Evolutionary conservation across 1,140 invertebrate species (phyloP), one percentile per base, ranked within the genome.

Genomic region (Drosophila littoralis): DNA sequence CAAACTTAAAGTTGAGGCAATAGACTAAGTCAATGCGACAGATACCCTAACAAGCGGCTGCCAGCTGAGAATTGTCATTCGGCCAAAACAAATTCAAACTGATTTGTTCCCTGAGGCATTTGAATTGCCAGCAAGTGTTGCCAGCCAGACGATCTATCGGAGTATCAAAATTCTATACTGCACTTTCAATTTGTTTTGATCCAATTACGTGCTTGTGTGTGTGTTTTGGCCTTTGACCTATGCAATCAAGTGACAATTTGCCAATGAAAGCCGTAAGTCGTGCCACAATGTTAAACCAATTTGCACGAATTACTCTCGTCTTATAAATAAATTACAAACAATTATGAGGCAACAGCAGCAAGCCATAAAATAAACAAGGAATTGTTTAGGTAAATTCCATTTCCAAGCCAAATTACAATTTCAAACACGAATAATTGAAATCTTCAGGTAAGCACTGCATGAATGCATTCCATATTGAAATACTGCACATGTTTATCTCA

Each of bases 241-340:
- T 45, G 22, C 40, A 42, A 13, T 10, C 7, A 33, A 40, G n/a
- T 1, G 32, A 52, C 12, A 52, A 52, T 52, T 52, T 33, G 3
- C 28, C 50, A 55, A 50, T 33, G 8, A 0, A 17, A 17, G 43
- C 43, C 32, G 17, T 36, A 57, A 57, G 13, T 48, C 17, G 42
- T 32, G 43, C 45, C 57, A 32, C 46, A 50, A 48, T 36, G 45
- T 28, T 59, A 66, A 72, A 76, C 63, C 76, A 83, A 79, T 79
- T 28, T 84, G 83, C 60, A 22, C 58, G 45, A 58, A 69, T 79
- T 67, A 36, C 51, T 61, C 71, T 54, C 46, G 76, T 84, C 76
- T 45, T 51, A 70, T 66, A 78, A 78, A 66, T 64, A 71, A 75
- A 84, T 72, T 81, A 75, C 15, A 64, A 83, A 83, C 77, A 84